These are phyloP conservation scores for Apodemus sylvaticus DNA, from an alignment of 2,113 vertebrate species.

Conservation along the genomic window DNA sequence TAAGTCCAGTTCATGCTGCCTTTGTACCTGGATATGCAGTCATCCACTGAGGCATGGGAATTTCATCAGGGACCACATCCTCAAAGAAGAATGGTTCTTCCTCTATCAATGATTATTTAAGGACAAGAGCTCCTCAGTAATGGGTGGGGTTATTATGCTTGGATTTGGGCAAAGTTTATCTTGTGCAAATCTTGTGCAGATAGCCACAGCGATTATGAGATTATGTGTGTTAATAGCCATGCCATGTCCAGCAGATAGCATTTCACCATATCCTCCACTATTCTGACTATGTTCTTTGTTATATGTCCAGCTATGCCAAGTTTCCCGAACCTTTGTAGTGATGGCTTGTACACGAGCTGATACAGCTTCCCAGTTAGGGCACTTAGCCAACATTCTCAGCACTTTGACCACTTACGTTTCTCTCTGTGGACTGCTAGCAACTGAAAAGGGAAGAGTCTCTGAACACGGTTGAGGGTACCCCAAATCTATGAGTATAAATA, in stretches of 20 bases:
- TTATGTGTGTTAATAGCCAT: not conserved
- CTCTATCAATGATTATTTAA: not conserved
- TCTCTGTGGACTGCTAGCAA: not conserved
- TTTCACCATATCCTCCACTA: not conserved
- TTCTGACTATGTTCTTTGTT: not conserved
- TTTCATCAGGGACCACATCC: not conserved
- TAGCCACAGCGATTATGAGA: not conserved
- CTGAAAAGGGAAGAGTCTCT: not conserved
- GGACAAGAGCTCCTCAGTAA: not conserved
- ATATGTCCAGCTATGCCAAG: not conserved
- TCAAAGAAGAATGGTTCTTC: not conserved
- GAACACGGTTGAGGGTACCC: not conserved
- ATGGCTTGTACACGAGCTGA: not conserved
- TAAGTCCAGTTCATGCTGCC: not conserved
- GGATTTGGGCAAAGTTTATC: not conserved
- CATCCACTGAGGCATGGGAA: not conserved
- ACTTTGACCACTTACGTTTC: not conserved
- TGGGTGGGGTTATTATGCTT: not conserved
- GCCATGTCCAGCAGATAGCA: not conserved
- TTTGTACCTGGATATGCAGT: not conserved
- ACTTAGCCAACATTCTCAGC: not conserved
- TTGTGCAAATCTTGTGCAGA: not conserved
- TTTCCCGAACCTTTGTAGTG: not conserved
- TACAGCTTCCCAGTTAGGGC: not conserved
- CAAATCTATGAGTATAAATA: not conserved